Evolutionary conservation across 2,888 invertebrate genomes (phyloP).

Genomic region (Ophioninae sp.): DNA sequence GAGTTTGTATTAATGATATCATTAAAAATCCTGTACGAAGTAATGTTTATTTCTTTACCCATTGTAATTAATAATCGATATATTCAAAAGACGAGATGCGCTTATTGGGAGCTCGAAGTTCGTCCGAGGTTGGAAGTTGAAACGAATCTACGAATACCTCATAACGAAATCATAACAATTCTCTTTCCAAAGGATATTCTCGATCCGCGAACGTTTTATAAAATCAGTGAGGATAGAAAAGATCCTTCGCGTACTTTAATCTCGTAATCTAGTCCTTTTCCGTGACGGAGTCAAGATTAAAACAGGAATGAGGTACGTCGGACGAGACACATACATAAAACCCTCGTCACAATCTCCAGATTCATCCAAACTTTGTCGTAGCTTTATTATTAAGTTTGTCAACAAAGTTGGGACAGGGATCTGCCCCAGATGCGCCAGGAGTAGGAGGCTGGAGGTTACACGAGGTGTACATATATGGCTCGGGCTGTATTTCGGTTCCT

Average conservation of each 20-base stretch:
- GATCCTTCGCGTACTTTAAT: not conserved
- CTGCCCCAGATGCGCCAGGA: constrained; percentile 20
- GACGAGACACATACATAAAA: constrained; percentile 7
- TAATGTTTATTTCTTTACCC: not conserved
- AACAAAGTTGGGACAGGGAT: constrained; percentile 53
- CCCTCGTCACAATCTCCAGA: constrained; percentile 51
- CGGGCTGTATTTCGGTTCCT: not conserved
- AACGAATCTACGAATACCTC: not conserved
- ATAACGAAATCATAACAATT: not conserved
- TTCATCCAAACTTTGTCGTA: constrained; percentile 51
- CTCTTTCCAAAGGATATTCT: not conserved
- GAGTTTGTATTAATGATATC: no score
- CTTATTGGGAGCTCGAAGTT: not conserved
- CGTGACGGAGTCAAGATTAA: constrained; percentile 37
- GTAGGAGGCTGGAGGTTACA: constrained; percentile 19
- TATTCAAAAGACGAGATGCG: not conserved
- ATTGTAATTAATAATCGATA: not conserved
- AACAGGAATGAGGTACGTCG: constrained; percentile 41
- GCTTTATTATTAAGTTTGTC: constrained; percentile 59
- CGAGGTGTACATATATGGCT: not conserved
- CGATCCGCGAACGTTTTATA: not conserved
- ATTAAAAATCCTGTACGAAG: not conserved
- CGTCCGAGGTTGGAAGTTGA: not conserved
- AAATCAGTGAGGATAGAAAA: not conserved
- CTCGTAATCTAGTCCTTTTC: not conserved